Percentiles rank a stretch among this genome's conserved stretches.
Conservation (phyloP, 2,113 vertebrate genomes). For the Puffinus mauretanicus region DNA sequence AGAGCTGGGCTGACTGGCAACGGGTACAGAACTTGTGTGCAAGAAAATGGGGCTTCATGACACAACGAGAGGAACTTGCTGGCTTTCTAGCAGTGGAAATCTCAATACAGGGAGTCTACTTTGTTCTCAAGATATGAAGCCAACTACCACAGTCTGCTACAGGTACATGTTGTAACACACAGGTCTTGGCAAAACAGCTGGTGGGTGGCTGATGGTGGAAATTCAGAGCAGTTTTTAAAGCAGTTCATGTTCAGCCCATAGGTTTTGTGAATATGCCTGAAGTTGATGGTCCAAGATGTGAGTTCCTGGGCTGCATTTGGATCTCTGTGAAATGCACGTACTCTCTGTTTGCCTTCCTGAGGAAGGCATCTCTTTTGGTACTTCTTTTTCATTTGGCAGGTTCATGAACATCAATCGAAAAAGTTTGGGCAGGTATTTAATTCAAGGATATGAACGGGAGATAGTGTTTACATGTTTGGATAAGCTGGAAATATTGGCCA, state of each 20-base stretch:
- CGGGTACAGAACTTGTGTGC: neutral
- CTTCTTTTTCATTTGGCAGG: neutral
- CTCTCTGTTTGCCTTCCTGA: neutral
- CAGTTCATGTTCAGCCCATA: neutral
- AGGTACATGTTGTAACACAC: conserved; percentile 18
- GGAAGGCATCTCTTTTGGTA: neutral
- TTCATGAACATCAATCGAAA: neutral
- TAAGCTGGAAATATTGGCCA: neutral
- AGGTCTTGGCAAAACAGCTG: neutral
- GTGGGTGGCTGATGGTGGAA: neutral
- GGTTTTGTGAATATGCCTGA: neutral
- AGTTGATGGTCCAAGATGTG: accelerated
- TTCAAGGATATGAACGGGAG: neutral
- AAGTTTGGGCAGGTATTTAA: neutral
- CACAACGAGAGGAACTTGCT: neutral
- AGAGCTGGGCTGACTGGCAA: neutral
- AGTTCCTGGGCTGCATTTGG: neutral
- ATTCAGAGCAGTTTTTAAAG: neutral
- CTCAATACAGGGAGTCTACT: neutral
- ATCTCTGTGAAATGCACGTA: neutral
- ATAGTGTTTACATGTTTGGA: neutral
- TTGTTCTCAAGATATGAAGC: neutral
- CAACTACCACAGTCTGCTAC: neutral
- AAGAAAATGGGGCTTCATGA: neutral
- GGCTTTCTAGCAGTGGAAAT: neutral